Evolutionary conservation across 2,888 invertebrate genomes (phyloP).

Genomic region (Ctenicera cuprea): DNA sequence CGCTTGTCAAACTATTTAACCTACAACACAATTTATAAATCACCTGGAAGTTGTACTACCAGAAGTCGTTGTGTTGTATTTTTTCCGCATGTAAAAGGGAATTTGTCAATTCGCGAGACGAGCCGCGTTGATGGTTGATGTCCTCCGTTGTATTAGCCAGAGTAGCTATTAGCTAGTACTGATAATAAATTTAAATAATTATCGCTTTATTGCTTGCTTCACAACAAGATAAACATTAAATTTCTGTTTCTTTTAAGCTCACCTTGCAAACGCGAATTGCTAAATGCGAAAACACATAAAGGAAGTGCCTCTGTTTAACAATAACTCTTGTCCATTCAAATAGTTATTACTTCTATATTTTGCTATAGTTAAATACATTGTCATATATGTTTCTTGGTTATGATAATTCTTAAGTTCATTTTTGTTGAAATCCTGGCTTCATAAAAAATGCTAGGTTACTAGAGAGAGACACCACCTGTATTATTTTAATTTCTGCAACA

Average conservation of each 20-base stretch:
- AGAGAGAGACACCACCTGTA: too few species aligned
- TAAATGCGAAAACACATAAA: too few species aligned
- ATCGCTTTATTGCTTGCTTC: conserved; percentile 7
- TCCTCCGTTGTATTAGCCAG: conserved; percentile 22
- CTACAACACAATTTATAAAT: conserved; percentile 56
- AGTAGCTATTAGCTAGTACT: conserved; percentile 15
- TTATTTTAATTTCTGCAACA: too few species aligned
- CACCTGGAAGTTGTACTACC: conserved; percentile 42
- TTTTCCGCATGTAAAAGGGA: not conserved
- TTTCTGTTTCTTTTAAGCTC: not conserved
- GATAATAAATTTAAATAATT: conserved; percentile 28
- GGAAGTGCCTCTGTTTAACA: too few species aligned
- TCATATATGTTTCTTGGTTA: too few species aligned
- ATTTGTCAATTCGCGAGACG: conserved; percentile 11
- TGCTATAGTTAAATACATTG: too few species aligned
- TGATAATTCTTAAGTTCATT: too few species aligned
- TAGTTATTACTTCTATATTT: too few species aligned
- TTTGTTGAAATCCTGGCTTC: too few species aligned
- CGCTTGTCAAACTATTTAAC: conserved; percentile 57
- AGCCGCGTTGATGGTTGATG: conserved; percentile 10
- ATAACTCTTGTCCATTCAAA: too few species aligned
- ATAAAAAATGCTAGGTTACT: too few species aligned
- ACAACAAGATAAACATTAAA: conserved; percentile 6
- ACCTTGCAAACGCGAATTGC: not conserved
- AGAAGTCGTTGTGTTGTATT: not conserved